These are phyloP conservation scores for Herpetotheres cachinnans DNA, from an alignment of 2,113 vertebrate genomes.

Conservation along the genomic window DNA sequence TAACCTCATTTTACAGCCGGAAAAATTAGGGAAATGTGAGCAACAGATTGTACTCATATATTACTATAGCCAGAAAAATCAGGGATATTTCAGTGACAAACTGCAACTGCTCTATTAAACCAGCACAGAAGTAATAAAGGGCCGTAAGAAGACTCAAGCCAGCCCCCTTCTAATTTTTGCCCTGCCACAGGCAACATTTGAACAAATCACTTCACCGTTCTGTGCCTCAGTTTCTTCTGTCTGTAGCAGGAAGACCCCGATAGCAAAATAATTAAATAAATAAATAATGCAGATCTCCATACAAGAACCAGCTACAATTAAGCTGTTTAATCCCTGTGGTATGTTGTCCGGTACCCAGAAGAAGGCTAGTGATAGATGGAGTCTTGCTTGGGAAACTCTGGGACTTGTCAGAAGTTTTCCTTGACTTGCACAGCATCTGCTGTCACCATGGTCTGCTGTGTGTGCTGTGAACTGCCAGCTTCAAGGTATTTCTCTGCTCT, in stretches of 20 bases:
- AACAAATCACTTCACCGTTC: not conserved
- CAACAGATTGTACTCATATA: not conserved
- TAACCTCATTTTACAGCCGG: not conserved
- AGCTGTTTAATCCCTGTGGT: not conserved
- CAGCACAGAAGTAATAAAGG: not conserved
- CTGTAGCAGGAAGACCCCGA: not conserved
- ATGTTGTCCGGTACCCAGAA: not conserved
- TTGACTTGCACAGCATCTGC: not conserved
- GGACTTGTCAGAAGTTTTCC: not conserved
- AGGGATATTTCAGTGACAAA: not conserved
- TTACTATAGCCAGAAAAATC: not conserved
- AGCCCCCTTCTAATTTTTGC: not conserved
- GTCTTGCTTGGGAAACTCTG: not conserved
- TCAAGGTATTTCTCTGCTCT: not conserved
- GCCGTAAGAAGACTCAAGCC: not conserved
- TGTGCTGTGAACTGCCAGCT: not conserved
- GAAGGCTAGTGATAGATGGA: not conserved
- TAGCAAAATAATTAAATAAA: not conserved
- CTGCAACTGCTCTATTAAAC: not conserved
- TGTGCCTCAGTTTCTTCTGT: not conserved
- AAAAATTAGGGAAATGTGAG: not conserved
- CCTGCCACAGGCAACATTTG: not conserved
- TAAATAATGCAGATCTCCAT: not conserved
- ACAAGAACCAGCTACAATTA: not conserved
- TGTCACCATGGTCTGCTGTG: not conserved